A percentile compares a stretch with the other conserved stretches of the same genome.
These are phyloP conservation scores for Plebejus argus DNA, from an alignment of 2,888 invertebrate genomes.

Conservation along the genomic window DNA sequence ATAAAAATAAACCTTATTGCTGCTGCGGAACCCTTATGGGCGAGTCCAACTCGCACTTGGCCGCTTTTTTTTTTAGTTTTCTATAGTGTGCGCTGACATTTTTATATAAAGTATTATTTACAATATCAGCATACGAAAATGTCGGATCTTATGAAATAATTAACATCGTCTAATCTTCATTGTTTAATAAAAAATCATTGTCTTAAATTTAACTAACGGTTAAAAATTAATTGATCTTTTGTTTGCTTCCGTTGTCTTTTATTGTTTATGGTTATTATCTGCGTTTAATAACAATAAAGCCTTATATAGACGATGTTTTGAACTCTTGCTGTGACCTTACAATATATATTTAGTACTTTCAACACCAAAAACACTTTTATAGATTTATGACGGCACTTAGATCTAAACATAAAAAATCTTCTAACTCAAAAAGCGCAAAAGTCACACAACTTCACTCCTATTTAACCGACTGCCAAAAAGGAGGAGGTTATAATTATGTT, in stretches of 20 bases:
- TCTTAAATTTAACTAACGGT: not conserved
- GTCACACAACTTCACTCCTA: too few relatives aligned
- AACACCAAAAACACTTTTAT: not conserved
- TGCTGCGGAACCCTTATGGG: too few relatives aligned
- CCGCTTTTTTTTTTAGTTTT: not conserved
- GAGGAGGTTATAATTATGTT: too few relatives aligned
- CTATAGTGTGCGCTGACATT: not conserved
- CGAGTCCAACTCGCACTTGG: too few relatives aligned
- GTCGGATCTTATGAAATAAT: constrained; percentile 15
- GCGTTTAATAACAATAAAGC: not conserved
- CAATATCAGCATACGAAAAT: not conserved
- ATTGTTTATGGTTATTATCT: not conserved
- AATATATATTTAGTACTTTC: not conserved
- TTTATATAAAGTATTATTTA: not conserved
- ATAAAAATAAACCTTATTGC: too few relatives aligned
- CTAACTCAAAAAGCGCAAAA: too few relatives aligned
- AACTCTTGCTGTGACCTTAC: not conserved
- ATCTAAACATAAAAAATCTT: not conserved
- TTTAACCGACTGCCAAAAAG: too few relatives aligned
- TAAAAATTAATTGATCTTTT: constrained; percentile 2
- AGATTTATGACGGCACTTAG: not conserved
- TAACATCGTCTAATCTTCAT: not conserved
- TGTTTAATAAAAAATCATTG: not conserved
- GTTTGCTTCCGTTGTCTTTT: constrained; percentile 1
- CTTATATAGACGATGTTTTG: not conserved